These are phyloP conservation scores for Pongo abelii DNA, from an alignment of 2,113 vertebrate genomes.

Conservation along the genomic window DNA sequence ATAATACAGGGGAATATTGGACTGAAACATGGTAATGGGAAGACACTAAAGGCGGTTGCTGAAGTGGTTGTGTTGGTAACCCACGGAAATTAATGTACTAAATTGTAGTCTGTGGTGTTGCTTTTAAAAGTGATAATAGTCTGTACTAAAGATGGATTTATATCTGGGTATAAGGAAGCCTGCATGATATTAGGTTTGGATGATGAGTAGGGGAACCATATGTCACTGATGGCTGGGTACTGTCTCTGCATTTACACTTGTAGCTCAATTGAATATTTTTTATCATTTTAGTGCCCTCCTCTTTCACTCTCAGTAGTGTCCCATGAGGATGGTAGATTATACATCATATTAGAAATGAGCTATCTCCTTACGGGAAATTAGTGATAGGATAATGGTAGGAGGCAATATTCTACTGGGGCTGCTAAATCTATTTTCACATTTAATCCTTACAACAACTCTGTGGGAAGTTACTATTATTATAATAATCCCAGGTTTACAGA, in stretches of 20 bases:
- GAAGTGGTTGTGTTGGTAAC: not conserved
- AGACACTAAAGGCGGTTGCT: not conserved
- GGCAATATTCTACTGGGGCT: not conserved
- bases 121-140: not conserved
- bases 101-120: not conserved
- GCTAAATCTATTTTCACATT: slow-evolving; percentile 41
- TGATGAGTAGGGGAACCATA: not conserved
- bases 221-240: not conserved
- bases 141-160: not conserved
- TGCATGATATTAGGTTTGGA: not conserved
- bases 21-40: not conserved
- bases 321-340: not conserved
- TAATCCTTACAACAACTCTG: not conserved
- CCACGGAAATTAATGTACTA: not conserved
- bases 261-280: not conserved
- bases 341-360: not conserved
- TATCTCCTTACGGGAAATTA: not conserved
- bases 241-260: not conserved
- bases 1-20: not conserved
- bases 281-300: not conserved
- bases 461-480: not conserved
- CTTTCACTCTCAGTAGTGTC: not conserved
- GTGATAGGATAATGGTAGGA: not conserved
- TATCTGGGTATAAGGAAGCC: not conserved
- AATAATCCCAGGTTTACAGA: not conserved